phyloP scores from a whole-genome alignment of 2,888 invertebrate species.

The Melangyna quadrimaculata region DNA sequence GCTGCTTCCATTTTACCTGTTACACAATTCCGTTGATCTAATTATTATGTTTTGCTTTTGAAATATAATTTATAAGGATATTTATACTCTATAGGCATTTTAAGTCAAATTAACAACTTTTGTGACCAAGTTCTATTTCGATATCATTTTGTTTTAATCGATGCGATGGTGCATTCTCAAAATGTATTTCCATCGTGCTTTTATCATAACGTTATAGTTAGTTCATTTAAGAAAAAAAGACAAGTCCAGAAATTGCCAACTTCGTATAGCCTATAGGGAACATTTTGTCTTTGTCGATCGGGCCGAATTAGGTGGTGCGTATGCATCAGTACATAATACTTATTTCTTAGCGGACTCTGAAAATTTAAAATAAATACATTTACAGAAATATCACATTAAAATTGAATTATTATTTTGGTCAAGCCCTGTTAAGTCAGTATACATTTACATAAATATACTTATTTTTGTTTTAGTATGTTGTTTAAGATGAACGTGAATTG shows the following conservation, averaged over 20 bases:
- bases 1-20: conserved; percentile 58
- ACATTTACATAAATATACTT: background rate
- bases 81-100: conserved; percentile 30
- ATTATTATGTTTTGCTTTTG: background rate
- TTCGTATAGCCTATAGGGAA: conserved; percentile 22
- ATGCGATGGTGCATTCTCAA: background rate
- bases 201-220: conserved; percentile 1
- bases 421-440: conserved; percentile 34
- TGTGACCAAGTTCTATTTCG: conserved; percentile 16
- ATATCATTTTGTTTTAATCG: background rate
- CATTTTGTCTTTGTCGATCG: conserved; percentile 22
- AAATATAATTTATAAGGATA: conserved; percentile 13
- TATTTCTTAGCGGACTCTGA: conserved; percentile 40
- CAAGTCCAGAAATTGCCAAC: conserved; percentile 43
- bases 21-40: conserved; percentile 39
- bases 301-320: background rate
- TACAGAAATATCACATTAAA: conserved; percentile 36
- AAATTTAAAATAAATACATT: conserved; percentile 63
- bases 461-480: conserved; percentile 38
- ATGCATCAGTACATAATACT: conserved; percentile 10
- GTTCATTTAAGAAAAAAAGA: background rate
- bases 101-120: conserved; percentile 26
- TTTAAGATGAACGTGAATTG: conserved; percentile 42
- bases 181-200: background rate
- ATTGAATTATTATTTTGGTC: conserved; percentile 10